Evolutionary conservation across 2,113 vertebrate genomes (phyloP).

Genomic region (Chloropsis hardwickii): DNA sequence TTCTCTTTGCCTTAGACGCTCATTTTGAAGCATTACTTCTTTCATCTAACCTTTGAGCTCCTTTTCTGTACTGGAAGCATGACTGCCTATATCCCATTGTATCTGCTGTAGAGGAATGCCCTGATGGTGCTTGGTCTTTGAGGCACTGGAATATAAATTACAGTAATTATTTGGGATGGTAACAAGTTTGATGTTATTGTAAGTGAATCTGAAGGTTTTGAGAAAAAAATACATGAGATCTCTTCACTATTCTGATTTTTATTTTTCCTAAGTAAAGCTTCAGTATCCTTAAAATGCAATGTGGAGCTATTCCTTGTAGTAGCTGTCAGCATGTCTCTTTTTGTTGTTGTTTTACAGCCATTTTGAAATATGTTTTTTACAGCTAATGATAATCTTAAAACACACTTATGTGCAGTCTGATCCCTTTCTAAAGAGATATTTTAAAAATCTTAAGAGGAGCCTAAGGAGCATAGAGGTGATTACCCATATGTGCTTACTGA

Average conservation of each 20-base stretch:
- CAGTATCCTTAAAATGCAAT: not conserved
- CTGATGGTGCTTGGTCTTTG: not conserved
- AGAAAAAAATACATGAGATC: not conserved
- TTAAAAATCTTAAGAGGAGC: conserved; percentile 46
- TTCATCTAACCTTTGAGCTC: not conserved
- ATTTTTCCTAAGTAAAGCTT: not conserved
- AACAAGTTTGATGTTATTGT: not conserved
- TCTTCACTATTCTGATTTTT: not conserved
- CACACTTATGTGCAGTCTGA: conserved; percentile 27
- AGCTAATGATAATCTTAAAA: conserved; percentile 23
- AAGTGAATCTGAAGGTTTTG: not conserved
- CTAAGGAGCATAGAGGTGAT: conserved; percentile 21
- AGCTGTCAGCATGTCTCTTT: not conserved
- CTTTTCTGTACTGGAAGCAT: not conserved
- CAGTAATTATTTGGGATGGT: not conserved
- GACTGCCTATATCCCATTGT: not conserved
- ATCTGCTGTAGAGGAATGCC: not conserved
- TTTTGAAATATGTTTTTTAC: conserved; percentile 26
- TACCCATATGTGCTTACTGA: conserved; percentile 45
- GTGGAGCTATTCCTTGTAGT: not conserved
- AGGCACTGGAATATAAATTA: not conserved
- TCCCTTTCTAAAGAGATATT: conserved; percentile 13
- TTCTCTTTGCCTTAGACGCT: not conserved
- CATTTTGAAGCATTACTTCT: not conserved
- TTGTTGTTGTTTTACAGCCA: not conserved